These are phyloP conservation scores for Drosophila kanekoi DNA, from an alignment of 2,888 invertebrate species.

Conservation along the genomic window DNA sequence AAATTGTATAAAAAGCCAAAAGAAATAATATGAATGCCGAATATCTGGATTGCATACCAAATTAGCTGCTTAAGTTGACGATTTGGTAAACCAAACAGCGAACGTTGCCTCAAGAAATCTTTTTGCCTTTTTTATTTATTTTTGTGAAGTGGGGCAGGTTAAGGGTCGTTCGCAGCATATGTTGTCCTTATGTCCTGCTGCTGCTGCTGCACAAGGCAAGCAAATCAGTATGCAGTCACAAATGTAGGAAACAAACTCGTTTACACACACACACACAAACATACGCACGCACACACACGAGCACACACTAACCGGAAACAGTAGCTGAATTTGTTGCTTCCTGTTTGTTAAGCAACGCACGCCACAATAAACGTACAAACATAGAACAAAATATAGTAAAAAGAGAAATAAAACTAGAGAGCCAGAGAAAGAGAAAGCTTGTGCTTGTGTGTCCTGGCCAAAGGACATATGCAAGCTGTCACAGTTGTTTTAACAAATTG, in stretches of 20 bases:
- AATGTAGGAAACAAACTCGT: constrained; percentile 61
- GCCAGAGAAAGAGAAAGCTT: neutral
- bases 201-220: constrained; percentile 72
- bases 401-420: constrained; percentile 11
- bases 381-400: constrained; percentile 32
- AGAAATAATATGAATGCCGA: constrained; percentile 73
- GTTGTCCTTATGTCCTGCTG: constrained; percentile 57
- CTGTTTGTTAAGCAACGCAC: constrained; percentile 80
- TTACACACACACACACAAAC: constrained; percentile 26
- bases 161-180: constrained; percentile 75
- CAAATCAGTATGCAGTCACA: constrained; percentile 82
- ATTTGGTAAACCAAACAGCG: constrained; percentile 8
- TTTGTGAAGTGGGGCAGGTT: constrained; percentile 62
- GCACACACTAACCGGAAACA: constrained; percentile 66
- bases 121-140: constrained; percentile 4
- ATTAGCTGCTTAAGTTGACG: constrained; percentile 57
- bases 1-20: constrained; percentile 56
- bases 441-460: constrained; percentile 38
- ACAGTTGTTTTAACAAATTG: constrained; percentile 81
- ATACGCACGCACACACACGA: constrained; percentile 16
- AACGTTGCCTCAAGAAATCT: constrained; percentile 8
- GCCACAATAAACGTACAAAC: constrained; percentile 71
- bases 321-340: constrained; percentile 81
- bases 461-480: constrained; percentile 81
- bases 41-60: constrained; percentile 76